Conservation (phyloP, 2,113 vertebrate species). For the Microcebus jonahi region DNA sequence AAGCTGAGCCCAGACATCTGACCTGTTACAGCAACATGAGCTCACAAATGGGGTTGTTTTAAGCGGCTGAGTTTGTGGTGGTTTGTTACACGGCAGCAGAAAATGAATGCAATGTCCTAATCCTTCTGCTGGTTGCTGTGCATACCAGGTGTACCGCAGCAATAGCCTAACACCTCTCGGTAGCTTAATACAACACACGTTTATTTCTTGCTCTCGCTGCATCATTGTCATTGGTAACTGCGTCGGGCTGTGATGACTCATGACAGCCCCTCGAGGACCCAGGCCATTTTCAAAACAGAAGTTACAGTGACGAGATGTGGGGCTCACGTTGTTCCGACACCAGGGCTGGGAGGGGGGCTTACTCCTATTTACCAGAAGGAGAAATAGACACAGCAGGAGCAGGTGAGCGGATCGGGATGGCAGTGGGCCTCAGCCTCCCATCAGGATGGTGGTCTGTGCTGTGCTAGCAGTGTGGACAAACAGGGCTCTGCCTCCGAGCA, state of each 20-base stretch:
- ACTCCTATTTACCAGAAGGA: neutral
- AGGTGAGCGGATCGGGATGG: too few relatives aligned
- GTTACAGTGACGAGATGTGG: neutral
- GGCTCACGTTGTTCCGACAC: neutral
- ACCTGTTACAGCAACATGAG: too few relatives aligned
- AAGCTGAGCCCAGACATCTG: neutral
- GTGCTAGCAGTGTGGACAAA: accelerated
- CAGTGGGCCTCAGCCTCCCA: neutral
- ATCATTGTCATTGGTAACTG: too few relatives aligned
- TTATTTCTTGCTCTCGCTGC: neutral
- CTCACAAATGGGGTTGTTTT: neutral
- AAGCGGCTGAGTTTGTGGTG: neutral
- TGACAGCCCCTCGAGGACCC: neutral
- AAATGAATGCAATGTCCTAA: neutral
- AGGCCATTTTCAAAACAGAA: neutral
- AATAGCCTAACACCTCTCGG: too few relatives aligned
- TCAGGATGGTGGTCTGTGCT: neutral
- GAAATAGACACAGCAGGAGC: neutral
- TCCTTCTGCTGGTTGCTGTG: neutral
- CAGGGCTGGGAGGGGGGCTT: neutral
- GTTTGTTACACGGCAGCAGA: neutral
- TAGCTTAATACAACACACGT: neutral
- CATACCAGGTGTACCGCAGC: too few relatives aligned
- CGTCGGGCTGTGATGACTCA: accelerated
- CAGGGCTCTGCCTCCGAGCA: accelerated